Conservation (phyloP, 2,888 invertebrate genomes). For the Drosophila formosana region DNA sequence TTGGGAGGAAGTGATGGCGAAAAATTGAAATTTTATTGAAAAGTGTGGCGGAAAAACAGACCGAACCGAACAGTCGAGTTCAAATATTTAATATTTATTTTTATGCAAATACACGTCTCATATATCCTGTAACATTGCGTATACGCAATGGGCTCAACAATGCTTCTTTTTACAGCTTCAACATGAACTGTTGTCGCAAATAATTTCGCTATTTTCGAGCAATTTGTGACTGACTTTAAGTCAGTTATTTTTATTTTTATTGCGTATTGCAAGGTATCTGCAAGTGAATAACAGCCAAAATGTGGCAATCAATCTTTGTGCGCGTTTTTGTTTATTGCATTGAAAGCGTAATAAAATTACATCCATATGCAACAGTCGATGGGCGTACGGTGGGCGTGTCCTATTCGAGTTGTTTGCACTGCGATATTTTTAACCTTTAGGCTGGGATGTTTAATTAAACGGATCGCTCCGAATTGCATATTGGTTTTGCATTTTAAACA, state of each 20-base stretch:
- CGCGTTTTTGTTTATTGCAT: neutral
- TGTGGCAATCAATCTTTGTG: neutral
- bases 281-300: neutral
- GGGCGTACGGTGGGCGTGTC: constrained; percentile 1
- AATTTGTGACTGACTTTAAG: neutral
- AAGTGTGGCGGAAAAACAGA: neutral
- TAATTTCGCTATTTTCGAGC: neutral
- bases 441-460: constrained; percentile 18
- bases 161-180: too few species aligned
- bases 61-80: neutral
- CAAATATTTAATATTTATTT: constrained; percentile 9
- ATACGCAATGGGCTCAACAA: neutral
- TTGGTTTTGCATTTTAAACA: neutral
- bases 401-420: constrained; percentile 7
- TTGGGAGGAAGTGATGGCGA: neutral
- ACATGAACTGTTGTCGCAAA: too few species aligned
- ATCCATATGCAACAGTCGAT: constrained; percentile 27
- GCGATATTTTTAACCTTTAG: constrained; percentile 7
- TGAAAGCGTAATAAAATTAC: constrained; percentile 10
- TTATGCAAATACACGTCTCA: constrained; percentile 1
- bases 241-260: neutral
- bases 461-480: neutral
- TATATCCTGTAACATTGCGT: constrained; percentile 6
- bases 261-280: neutral
- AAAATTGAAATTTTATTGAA: constrained; percentile 19